Evolutionary conservation across 1,140 invertebrate species (phyloP).

Genomic region (Camponotus vicinus): DNA sequence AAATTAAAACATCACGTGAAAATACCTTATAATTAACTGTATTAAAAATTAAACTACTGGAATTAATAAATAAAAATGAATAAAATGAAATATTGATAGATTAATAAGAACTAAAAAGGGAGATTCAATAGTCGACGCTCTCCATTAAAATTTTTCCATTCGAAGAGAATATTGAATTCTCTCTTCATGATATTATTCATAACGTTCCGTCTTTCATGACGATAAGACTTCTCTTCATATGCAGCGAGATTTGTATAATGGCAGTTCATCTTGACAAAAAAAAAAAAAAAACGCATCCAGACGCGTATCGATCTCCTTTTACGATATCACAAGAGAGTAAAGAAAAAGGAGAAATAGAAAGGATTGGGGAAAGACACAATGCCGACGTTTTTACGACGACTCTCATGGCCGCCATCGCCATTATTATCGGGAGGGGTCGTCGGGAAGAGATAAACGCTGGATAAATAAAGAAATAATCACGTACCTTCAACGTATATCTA

Average conservation of each 20-base stretch:
- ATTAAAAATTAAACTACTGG: too few relatives aligned
- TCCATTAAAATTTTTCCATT: not conserved
- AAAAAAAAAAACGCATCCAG: not conserved
- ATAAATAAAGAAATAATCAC: constrained; percentile 42
- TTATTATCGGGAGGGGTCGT: constrained; percentile 53
- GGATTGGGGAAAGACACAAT: constrained; percentile 50
- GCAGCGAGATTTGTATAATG: not conserved
- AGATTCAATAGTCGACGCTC: not conserved
- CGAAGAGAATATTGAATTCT: not conserved
- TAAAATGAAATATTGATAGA: not conserved
- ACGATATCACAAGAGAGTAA: constrained; percentile 22
- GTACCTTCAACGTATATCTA: not conserved
- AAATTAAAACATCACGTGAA: not conserved
- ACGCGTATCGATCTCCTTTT: constrained; percentile 35
- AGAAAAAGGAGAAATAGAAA: constrained; percentile 33
- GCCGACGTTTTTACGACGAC: constrained; percentile 31
- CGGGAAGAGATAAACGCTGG: constrained; percentile 41
- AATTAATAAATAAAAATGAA: too few relatives aligned
- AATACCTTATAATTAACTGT: not conserved
- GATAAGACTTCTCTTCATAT: not conserved
- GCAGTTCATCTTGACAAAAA: not conserved
- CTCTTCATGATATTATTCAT: not conserved
- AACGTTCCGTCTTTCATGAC: not conserved
- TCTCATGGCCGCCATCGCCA: not conserved
- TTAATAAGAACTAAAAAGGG: not conserved